phyloP scores from a whole-genome alignment of 2,113 vertebrate species.

The Vicugna pacos region DNA sequence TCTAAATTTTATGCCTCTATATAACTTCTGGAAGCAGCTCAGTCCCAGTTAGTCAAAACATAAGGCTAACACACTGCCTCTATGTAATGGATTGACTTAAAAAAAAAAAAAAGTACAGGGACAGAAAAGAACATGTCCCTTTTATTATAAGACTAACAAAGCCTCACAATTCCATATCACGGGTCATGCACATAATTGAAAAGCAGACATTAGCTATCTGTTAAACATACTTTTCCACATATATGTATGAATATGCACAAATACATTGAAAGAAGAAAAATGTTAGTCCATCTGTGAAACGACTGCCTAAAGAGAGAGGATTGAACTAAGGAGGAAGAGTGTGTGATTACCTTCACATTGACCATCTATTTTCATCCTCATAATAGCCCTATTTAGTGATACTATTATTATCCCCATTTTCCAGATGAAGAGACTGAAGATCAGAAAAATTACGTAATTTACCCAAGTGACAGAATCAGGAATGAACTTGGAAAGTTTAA shows the following conservation, averaged over 20 bases:
- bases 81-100: conserved; percentile 51
- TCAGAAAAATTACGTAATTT: conserved; percentile 29
- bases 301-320: neutral
- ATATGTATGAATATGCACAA: neutral
- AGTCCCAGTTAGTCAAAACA: conserved; percentile 63
- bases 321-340: neutral
- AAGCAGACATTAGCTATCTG: conserved; percentile 24
- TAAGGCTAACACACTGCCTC: conserved; percentile 60
- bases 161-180: conserved; percentile 56
- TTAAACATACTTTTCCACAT: conserved; percentile 14
- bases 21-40: conserved; percentile 17
- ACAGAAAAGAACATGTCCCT: conserved; percentile 54
- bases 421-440: conserved; percentile 7
- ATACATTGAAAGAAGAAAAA: neutral
- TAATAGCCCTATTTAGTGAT: neutral
- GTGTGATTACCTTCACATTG: neutral
- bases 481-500: neutral
- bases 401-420: neutral
- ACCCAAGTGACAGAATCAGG: neutral
- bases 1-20: conserved; percentile 56
- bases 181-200: conserved; percentile 57
- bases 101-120: conserved; percentile 48
- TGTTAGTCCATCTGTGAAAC: neutral
- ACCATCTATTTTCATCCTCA: neutral
- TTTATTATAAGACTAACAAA: conserved; percentile 67